A percentile compares a stretch with the other conserved stretches of the same genome.
phyloP scores from a whole-genome alignment of 1,140 invertebrate genomes.

The Xylocopa sonorina region DNA sequence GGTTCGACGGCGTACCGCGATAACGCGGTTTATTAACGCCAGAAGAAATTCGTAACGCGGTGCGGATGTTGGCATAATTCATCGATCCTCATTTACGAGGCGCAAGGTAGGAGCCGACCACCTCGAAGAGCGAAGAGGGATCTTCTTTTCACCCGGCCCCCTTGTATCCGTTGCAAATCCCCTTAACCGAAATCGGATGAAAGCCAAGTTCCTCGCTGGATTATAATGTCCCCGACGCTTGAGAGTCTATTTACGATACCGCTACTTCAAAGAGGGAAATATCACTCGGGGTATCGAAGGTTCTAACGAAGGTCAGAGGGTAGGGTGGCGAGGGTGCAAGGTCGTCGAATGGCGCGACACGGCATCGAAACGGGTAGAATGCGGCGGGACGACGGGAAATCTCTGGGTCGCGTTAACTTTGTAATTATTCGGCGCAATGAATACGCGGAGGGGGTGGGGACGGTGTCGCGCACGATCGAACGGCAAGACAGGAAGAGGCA shows the following conservation, averaged over 20 bases:
- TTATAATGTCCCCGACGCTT: background rate
- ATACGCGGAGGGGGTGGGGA: background rate
- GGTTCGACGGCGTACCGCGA: background rate
- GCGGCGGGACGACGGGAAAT: background rate
- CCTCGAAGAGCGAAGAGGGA: slow-evolving; percentile 20
- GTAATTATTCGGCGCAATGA: slow-evolving; percentile 1
- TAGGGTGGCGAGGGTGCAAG: background rate
- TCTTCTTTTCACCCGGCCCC: slow-evolving; percentile 7
- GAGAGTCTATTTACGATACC: background rate
- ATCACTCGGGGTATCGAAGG: no score
- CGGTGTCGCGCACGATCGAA: background rate
- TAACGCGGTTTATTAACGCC: slow-evolving; percentile 14
- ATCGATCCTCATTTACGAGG: slow-evolving; percentile 8
- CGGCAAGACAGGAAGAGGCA: slow-evolving; percentile 27
- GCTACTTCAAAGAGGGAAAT: background rate
- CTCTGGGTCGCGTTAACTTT: background rate
- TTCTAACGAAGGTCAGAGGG: no score
- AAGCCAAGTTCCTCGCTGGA: background rate
- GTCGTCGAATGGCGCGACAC: background rate
- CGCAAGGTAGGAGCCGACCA: background rate
- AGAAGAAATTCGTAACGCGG: slow-evolving; percentile 1
- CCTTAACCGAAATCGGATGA: slow-evolving; percentile 16
- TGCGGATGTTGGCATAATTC: slow-evolving; percentile 8
- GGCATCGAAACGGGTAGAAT: background rate
- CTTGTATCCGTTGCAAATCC: slow-evolving; percentile 13